phyloP scores from a whole-genome alignment of 2,888 invertebrate genomes.

The Xanthostigma xanthostigma region DNA sequence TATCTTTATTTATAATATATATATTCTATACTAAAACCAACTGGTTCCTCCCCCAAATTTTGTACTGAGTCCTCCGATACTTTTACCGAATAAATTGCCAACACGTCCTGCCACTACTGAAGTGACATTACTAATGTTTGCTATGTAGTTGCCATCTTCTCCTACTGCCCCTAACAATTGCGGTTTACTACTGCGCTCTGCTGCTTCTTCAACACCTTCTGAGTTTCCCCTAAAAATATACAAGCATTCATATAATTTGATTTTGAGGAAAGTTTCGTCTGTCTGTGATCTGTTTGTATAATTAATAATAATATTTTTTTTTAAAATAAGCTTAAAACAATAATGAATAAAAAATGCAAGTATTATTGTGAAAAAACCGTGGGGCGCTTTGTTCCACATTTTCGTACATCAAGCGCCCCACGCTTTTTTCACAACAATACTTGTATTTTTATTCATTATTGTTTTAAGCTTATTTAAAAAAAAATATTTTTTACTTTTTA shows the following conservation, averaged over 20 bases:
- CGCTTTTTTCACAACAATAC: too few relatives aligned
- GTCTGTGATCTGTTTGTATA: too few relatives aligned
- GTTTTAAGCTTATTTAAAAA: too few relatives aligned
- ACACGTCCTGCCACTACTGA: constrained; percentile 78
- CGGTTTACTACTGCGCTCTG: constrained; percentile 39
- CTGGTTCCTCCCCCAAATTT: constrained; percentile 73
- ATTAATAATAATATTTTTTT: too few relatives aligned
- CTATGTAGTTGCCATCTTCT: constrained; percentile 55
- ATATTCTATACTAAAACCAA: constrained; percentile 51
- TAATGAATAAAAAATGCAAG: too few relatives aligned
- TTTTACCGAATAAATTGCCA: constrained; percentile 80
- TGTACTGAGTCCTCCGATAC: constrained; percentile 78
- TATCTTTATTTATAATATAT: not conserved
- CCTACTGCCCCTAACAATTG: constrained; percentile 49
- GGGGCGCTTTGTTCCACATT: too few relatives aligned
- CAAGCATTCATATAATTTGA: not conserved
- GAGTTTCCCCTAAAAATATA: constrained; percentile 18
- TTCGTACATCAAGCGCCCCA: too few relatives aligned
- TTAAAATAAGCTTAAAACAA: too few relatives aligned
- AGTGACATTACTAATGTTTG: constrained; percentile 64
- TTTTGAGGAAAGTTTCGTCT: too few relatives aligned
- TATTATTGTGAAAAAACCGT: too few relatives aligned
- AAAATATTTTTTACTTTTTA: too few relatives aligned
- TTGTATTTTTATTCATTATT: too few relatives aligned
- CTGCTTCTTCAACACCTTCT: constrained; percentile 39